These are phyloP conservation scores for Syrista parreyssii DNA, from an alignment of 2,888 invertebrate species.

Conservation along the genomic window DNA sequence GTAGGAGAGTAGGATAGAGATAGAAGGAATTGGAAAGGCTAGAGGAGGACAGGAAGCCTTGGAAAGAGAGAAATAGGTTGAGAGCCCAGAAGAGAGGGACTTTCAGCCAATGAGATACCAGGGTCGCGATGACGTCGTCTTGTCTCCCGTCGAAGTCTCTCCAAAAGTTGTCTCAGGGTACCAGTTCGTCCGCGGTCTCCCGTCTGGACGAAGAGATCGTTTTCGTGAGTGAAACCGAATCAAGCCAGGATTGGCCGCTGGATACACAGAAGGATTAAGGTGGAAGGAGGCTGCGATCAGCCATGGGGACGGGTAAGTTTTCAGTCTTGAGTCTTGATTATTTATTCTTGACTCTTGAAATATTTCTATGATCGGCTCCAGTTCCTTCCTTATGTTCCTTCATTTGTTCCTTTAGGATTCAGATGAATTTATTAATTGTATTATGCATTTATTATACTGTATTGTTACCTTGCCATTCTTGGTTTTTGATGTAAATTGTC, in stretches of 20 bases:
- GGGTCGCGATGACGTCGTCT: conserved; percentile 55
- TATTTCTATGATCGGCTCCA: background rate
- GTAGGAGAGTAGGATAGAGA: conserved; percentile 11
- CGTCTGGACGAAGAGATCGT: conserved; percentile 53
- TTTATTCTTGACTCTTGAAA: background rate
- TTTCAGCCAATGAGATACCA: conserved; percentile 53
- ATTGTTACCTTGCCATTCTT: background rate
- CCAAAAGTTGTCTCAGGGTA: conserved; percentile 53
- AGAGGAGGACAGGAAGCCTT: conserved; percentile 38
- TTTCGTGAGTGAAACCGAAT: conserved; percentile 44
- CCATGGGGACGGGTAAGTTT: conserved; percentile 63
- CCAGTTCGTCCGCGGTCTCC: conserved; percentile 64
- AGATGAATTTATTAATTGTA: background rate
- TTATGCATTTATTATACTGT: background rate
- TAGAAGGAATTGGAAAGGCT: conserved; percentile 22
- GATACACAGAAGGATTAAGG: conserved; percentile 46
- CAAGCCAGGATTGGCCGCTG: conserved; percentile 42
- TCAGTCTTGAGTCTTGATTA: conserved; percentile 15
- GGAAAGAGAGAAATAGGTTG: conserved; percentile 20
- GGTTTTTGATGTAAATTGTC: background rate
- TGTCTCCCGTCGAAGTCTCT: conserved; percentile 55
- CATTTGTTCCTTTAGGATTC: background rate
- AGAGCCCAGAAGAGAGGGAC: conserved; percentile 26
- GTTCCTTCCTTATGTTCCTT: background rate
- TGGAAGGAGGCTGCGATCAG: conserved; percentile 55